Evolutionary conservation across 2,113 vertebrate species (phyloP).

Genomic region (Hoplias malabaricus): DNA sequence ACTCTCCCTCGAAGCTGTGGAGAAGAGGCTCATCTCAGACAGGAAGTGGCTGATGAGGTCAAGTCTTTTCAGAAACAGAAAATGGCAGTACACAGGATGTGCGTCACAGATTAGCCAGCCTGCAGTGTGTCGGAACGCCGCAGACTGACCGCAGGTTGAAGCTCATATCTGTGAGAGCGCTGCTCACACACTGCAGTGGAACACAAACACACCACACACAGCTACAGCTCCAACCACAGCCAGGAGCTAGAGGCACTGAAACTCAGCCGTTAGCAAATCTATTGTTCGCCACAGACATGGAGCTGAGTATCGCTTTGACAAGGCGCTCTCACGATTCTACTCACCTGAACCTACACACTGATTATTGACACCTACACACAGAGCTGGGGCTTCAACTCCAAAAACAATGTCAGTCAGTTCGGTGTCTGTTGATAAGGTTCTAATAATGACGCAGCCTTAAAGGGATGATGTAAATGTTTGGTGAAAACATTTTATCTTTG

Average conservation of each 20-base stretch:
- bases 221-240: constrained; percentile 27
- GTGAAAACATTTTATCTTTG: no score
- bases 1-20: constrained; percentile 66
- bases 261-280: constrained; percentile 39
- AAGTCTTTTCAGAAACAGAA: constrained; percentile 63
- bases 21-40: constrained; percentile 56
- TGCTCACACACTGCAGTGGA: constrained; percentile 43
- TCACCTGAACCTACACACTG: constrained; percentile 1
- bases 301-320: constrained; percentile 25
- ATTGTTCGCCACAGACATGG: constrained; percentile 15
- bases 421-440: no score
- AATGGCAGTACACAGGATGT: constrained; percentile 64
- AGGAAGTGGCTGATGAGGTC: constrained; percentile 75
- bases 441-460: no score
- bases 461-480: no score
- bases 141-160: constrained; percentile 62
- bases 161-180: constrained; percentile 33
- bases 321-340: constrained; percentile 21
- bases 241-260: constrained; percentile 28
- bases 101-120: constrained; percentile 68
- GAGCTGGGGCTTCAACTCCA: no score
- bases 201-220: constrained; percentile 49
- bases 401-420: no score
- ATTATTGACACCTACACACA: constrained; percentile 4
- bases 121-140: constrained; percentile 66